phyloP scores from a whole-genome alignment of 35 echinoderm and acorn worm genomes.

The Apostichopus parvimensis region DNA sequence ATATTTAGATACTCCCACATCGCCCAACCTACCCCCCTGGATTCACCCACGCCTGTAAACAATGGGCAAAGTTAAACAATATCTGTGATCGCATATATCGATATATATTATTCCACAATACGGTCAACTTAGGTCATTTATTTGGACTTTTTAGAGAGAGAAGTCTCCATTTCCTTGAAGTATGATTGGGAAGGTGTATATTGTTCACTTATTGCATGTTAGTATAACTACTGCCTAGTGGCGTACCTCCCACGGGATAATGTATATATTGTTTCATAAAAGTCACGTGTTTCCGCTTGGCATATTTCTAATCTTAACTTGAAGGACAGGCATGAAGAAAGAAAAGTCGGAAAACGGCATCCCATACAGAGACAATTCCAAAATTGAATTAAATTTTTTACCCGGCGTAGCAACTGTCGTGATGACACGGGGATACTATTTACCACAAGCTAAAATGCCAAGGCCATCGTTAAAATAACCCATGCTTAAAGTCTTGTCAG shows the following conservation, averaged over 20 bases:
- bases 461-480: slow-evolving; percentile 8
- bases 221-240: neutral
- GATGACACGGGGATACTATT: neutral
- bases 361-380: slow-evolving; percentile 2
- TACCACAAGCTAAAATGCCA: neutral
- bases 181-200: neutral
- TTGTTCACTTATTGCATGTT: neutral
- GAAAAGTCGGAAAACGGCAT: neutral
- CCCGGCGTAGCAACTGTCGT: neutral
- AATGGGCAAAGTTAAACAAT: too few relatives aligned
- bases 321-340: too few relatives aligned
- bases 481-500: neutral
- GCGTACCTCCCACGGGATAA: neutral
- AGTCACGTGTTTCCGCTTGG: neutral
- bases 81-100: too few relatives aligned
- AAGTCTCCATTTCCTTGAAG: too few relatives aligned
- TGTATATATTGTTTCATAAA: neutral
- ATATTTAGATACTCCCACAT: too few relatives aligned
- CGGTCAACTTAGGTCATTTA: too few relatives aligned
- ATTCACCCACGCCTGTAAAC: too few relatives aligned
- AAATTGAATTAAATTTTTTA: neutral
- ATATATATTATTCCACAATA: too few relatives aligned
- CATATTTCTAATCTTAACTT: neutral
- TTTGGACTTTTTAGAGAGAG: too few relatives aligned
- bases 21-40: too few relatives aligned